Percentiles rank a stretch among this genome's conserved stretches.
phyloP scores from a whole-genome alignment of 2,797 vertebrate genomes.

The Sitta carolinensis region DNA sequence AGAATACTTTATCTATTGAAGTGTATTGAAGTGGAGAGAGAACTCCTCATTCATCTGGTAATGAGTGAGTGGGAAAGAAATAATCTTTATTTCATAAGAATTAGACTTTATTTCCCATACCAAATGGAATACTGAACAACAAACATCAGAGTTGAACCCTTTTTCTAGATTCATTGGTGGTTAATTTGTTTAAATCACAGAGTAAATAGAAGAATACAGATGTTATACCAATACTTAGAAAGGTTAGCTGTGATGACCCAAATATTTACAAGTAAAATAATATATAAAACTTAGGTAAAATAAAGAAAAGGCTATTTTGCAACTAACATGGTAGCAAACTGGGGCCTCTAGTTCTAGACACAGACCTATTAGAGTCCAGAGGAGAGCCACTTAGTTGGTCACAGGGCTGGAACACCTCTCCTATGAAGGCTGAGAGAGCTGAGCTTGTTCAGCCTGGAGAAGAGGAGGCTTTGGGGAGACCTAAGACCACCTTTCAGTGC shows the following conservation, averaged over 20 bases:
- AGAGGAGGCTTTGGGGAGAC: background rate
- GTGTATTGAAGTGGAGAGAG: background rate
- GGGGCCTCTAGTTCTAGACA: background rate
- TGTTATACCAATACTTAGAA: background rate
- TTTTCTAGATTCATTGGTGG: background rate
- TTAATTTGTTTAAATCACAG: background rate
- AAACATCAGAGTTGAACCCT: background rate
- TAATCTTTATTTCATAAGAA: background rate
- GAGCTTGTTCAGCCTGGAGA: background rate
- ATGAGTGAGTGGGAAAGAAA: background rate
- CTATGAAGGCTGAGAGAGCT: background rate
- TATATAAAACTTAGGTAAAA: background rate
- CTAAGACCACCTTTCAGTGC: background rate
- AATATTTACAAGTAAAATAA: background rate
- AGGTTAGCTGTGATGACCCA: background rate
- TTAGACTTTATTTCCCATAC: background rate
- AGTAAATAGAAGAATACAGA: background rate
- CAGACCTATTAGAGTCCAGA: background rate
- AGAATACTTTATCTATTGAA: background rate
- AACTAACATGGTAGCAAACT: rapidly evolving
- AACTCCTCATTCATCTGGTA: background rate
- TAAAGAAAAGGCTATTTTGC: background rate
- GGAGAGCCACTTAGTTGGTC: background rate
- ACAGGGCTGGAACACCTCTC: background rate
- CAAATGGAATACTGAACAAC: background rate